phyloP scores from a whole-genome alignment of 1,140 invertebrate species.

The Myzus persicae region DNA sequence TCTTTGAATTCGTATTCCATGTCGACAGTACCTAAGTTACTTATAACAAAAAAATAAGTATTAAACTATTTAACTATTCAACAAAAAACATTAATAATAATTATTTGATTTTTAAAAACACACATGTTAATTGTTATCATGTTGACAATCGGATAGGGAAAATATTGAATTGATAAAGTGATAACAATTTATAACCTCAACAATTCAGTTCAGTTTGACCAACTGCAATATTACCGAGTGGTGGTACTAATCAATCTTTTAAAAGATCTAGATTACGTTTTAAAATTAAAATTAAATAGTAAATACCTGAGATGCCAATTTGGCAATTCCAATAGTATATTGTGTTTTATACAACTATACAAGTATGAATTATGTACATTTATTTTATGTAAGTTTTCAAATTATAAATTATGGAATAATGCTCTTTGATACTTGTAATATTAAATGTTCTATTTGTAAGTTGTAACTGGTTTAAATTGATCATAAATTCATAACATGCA shows the following conservation, averaged over 20 bases:
- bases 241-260: not conserved
- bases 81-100: not conserved
- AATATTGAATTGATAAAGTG: conserved; percentile 28
- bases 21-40: too few relatives aligned
- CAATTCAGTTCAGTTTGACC: not conserved
- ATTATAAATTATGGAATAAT: too few relatives aligned
- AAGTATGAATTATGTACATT: too few relatives aligned
- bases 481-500: too few relatives aligned
- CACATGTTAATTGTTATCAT: not conserved
- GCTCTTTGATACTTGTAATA: too few relatives aligned
- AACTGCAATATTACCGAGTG: not conserved
- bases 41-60: not conserved
- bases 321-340: too few relatives aligned
- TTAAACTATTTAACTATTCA: not conserved
- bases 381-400: too few relatives aligned
- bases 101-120: not conserved
- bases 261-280: not conserved
- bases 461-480: too few relatives aligned
- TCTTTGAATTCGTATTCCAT: conserved; percentile 50
- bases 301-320: not conserved
- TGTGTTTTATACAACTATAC: too few relatives aligned
- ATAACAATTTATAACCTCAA: conserved; percentile 37
- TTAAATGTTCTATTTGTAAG: too few relatives aligned
- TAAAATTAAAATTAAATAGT: not conserved
- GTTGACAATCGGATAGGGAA: not conserved